These are phyloP conservation scores for Parauchenoglanis punctatus DNA, from an alignment of 2,797 vertebrate species.

Conservation along the genomic window DNA sequence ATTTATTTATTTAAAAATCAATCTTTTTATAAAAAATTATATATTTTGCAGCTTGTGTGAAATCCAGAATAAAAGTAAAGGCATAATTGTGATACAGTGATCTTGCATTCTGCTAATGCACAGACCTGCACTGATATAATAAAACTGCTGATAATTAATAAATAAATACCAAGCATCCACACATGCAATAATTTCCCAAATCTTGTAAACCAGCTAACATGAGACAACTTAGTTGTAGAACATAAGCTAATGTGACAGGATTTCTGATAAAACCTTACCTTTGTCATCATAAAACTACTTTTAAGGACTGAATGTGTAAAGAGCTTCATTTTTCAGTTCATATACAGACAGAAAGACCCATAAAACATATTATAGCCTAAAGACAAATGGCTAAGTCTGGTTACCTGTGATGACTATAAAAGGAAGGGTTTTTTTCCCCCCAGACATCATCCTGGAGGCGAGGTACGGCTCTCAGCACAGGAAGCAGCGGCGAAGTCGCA, in stretches of 20 bases:
- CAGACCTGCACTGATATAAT: too few relatives aligned
- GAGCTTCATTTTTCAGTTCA: background rate
- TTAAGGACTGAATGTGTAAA: background rate
- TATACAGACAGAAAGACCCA: background rate
- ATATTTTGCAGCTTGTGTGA: background rate
- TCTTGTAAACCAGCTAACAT: background rate
- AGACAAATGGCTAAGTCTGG: background rate
- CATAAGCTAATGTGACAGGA: background rate
- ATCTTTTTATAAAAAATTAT: background rate
- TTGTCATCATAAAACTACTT: background rate
- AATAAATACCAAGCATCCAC: background rate
- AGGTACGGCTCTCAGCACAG: slow-evolving; percentile 98
- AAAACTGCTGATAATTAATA: too few relatives aligned
- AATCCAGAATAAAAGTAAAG: background rate
- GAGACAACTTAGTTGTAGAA: background rate
- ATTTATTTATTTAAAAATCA: background rate
- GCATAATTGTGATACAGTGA: too few relatives aligned
- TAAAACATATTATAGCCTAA: background rate
- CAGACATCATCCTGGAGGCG: slow-evolving; percentile 99
- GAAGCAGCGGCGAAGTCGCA: slow-evolving; percentile 96
- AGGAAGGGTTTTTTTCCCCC: slow-evolving; percentile 68
- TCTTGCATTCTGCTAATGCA: too few relatives aligned
- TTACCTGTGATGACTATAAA: background rate
- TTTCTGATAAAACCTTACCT: background rate
- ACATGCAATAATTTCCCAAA: background rate